These are phyloP conservation scores for Epizoanthus rinbou DNA, from an alignment of 92 coral and sea anemone genomes.

Conservation along the genomic window DNA sequence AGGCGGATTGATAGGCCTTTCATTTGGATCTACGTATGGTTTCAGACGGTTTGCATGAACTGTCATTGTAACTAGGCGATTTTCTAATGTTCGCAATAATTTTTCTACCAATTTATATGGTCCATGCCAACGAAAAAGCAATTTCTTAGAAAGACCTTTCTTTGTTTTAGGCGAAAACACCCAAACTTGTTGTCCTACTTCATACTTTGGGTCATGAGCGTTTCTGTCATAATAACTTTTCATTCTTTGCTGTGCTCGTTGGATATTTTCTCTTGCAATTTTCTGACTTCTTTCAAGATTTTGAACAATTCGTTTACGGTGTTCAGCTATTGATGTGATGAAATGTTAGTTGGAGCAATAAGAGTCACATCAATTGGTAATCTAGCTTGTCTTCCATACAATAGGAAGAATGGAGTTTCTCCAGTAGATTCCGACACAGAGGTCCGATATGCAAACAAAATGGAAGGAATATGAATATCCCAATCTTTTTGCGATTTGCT, in stretches of 20 bases:
- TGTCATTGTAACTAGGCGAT: too few relatives aligned
- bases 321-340: constrained; percentile 48
- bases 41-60: too few relatives aligned
- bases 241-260: constrained; percentile 66
- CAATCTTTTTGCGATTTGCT: too few relatives aligned
- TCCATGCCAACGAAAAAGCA: too few relatives aligned
- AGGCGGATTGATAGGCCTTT: too few relatives aligned
- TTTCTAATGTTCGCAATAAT: too few relatives aligned
- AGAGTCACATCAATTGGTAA: constrained; percentile 48
- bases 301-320: constrained; percentile 47
- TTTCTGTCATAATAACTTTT: constrained; percentile 47
- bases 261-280: constrained; percentile 51
- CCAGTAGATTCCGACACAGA: too few relatives aligned
- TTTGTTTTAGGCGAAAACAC: constrained; percentile 49
- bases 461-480: too few relatives aligned
- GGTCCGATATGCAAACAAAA: too few relatives aligned
- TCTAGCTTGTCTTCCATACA: background rate
- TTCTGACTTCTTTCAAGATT: constrained; percentile 49
- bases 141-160: constrained; percentile 7
- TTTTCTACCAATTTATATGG: too few relatives aligned
- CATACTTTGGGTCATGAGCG: constrained; percentile 11
- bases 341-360: constrained; percentile 35
- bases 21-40: too few relatives aligned
- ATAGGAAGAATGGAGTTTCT: too few relatives aligned
- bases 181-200: constrained; percentile 58